These are phyloP conservation scores for Rhabdornis inornatus DNA, from an alignment of 2,113 vertebrate species.

Conservation along the genomic window DNA sequence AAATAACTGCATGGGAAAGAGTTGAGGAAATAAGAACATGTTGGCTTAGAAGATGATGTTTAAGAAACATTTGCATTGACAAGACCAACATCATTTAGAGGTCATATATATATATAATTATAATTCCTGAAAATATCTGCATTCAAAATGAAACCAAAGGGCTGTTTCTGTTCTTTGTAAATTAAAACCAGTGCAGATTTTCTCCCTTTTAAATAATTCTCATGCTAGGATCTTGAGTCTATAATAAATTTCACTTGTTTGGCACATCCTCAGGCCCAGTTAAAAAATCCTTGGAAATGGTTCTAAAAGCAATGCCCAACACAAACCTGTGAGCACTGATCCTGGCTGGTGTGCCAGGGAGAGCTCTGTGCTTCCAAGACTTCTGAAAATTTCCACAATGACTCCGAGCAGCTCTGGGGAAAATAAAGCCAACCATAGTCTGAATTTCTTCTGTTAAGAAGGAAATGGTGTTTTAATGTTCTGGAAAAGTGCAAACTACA, in stretches of 20 bases:
- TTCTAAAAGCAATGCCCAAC: slow-evolving; percentile 7
- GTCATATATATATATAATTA: neutral
- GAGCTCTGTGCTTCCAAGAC: neutral
- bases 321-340: slow-evolving; percentile 1
- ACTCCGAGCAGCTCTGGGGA: neutral
- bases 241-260: slow-evolving; percentile 32
- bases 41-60: neutral
- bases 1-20: neutral
- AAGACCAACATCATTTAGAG: neutral
- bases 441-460: slow-evolving; percentile 4
- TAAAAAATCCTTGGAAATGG: slow-evolving; percentile 25
- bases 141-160: neutral
- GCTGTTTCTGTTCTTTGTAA: neutral
- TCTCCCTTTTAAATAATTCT: neutral
- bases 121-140: neutral
- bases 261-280: neutral
- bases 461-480: slow-evolving; percentile 10
- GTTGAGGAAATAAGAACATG: neutral
- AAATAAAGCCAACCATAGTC: neutral
- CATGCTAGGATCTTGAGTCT: neutral
- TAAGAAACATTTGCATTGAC: neutral
- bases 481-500: neutral
- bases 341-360: neutral
- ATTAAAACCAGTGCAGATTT: neutral
- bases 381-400: neutral